Conservation (phyloP, 1,140 invertebrate species). For the Thereuonema tuberculata region DNA sequence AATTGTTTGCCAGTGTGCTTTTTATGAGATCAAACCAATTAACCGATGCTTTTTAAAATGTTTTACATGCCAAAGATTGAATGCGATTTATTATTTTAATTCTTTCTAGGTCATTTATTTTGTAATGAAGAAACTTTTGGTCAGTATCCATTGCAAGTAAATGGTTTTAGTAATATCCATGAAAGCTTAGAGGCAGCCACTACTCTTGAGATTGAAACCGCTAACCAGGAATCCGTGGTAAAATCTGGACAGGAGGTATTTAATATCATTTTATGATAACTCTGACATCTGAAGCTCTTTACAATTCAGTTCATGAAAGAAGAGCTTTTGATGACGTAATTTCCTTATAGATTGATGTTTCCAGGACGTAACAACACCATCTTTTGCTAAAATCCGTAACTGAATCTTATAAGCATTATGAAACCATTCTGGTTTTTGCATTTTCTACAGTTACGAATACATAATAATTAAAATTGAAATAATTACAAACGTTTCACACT, state of each 20-base stretch:
- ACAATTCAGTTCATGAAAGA: too few relatives aligned
- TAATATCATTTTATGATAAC: background rate
- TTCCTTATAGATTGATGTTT: too few relatives aligned
- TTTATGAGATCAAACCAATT: too few relatives aligned
- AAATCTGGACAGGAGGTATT: conserved; percentile 11
- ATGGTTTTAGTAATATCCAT: conserved; percentile 31
- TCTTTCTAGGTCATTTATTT: conserved; percentile 2
- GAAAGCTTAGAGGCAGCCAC: conserved; percentile 34
- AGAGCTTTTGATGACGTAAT: too few relatives aligned
- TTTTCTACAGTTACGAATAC: too few relatives aligned
- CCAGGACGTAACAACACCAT: too few relatives aligned
- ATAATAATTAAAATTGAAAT: too few relatives aligned
- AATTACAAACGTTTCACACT: too few relatives aligned
- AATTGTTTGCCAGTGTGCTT: background rate
- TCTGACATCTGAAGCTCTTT: too few relatives aligned
- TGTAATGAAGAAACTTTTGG: conserved; percentile 32
- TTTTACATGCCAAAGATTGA: conserved; percentile 28
- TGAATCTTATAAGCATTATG: too few relatives aligned
- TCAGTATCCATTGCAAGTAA: conserved; percentile 34
- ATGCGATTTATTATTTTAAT: background rate
- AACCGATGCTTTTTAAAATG: conserved; percentile 29
- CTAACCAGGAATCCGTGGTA: background rate
- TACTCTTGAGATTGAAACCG: conserved; percentile 19
- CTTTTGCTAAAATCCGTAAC: too few relatives aligned
- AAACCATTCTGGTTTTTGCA: too few relatives aligned